These are phyloP conservation scores for Ornithoptera alexandrae DNA, from an alignment of 2,888 invertebrate species.

Conservation along the genomic window DNA sequence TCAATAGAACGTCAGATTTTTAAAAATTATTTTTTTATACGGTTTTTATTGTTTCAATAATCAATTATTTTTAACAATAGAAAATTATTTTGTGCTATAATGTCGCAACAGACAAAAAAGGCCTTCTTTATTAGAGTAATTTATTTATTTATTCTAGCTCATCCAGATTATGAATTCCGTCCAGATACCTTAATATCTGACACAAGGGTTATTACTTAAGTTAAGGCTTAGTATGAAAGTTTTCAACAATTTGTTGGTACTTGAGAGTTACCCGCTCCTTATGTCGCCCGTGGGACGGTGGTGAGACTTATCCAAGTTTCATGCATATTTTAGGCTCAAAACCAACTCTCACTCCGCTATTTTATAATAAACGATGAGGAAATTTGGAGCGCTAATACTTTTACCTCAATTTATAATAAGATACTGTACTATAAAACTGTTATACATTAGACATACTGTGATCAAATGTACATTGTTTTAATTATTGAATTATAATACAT, in stretches of 20 bases:
- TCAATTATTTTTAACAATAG: too few species aligned
- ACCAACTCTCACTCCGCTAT: background rate
- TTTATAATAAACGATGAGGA: background rate
- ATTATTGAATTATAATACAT: too few species aligned
- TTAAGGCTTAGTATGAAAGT: slow-evolving; percentile 22
- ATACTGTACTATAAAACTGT: too few species aligned
- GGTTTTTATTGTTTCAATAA: background rate
- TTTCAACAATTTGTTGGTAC: slow-evolving; percentile 24
- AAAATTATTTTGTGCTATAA: too few species aligned
- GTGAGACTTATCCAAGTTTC: slow-evolving; percentile 20
- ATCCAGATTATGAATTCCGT: background rate
- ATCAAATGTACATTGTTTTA: too few species aligned
- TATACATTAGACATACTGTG: too few species aligned
- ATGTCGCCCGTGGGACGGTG: slow-evolving; percentile 22
- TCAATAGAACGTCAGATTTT: slow-evolving; percentile 14
- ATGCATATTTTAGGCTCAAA: slow-evolving; percentile 21
- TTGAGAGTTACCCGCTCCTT: slow-evolving; percentile 15
- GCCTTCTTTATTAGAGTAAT: too few species aligned
- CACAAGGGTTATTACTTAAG: slow-evolving; percentile 25
- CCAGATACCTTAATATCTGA: slow-evolving; percentile 10
- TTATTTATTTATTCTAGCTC: background rate
- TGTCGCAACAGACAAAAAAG: too few species aligned
- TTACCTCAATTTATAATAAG: background rate
- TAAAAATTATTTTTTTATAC: background rate
- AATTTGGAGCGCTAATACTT: background rate